Base-by-base conservation (phyloP, 2,888 invertebrate genomes). In the Acrocyrtus sp. region DNA sequence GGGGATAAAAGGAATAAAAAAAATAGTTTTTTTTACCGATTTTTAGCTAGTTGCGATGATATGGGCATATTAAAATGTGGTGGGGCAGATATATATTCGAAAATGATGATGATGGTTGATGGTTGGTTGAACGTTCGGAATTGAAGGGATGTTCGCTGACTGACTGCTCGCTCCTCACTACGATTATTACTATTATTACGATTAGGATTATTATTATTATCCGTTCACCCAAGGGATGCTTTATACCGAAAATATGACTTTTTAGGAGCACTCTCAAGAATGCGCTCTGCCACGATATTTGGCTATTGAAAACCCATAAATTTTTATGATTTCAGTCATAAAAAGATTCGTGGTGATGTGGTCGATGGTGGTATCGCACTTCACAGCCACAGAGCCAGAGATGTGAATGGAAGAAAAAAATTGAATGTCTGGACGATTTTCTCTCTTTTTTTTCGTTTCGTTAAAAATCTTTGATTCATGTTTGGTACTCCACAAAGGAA, bases 261-360 rank as follows among this genome's bases (percentile, higher is more conserved):
- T 43, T 22, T 29, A 41, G 45, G 58, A 26, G 24, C 56, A 41
- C 56, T 41, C 56, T 45, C 45, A 45, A 29, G 21, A 58, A 29
- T 26, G 19, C 24, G 19, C 48, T 51, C 51, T 5, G n/a, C 24
- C 45, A 67, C 51, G 34, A 67, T 67, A 67, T 67, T 70, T 76
- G 51, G 65, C 72, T 80, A 80, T 80, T 76, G 80, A 78, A 80
- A 79, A 80, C 58, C 73, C 70, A 79, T 80, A 80, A 80, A 80
- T 79, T 80, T 80, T 80, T 79, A 80, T 78, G 50, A 73, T 67
- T 66, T 77, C 75, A 76, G 66, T 69, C 73, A 67, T 76, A 79
- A 80, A 80, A 77, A 72, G 53, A 24, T 27, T 72, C 60, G 24
- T 70, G 48, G 17, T 56, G 58, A 45, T 34, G 57, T 56, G 53